Conservation (phyloP, 2,113 vertebrate species). For the Corapipo altera region DNA sequence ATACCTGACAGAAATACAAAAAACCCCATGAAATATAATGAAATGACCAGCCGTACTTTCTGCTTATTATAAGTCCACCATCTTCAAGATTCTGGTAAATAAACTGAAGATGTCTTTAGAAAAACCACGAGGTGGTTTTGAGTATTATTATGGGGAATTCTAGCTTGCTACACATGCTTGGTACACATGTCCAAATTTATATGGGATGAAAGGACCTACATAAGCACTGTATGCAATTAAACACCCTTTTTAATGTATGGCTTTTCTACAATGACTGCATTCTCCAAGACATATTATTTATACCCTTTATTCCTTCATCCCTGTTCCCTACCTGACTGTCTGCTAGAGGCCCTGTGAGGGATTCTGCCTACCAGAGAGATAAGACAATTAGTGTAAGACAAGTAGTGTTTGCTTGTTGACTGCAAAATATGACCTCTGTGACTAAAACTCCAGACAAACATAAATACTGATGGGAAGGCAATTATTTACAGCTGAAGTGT, state of each 20-base stretch:
- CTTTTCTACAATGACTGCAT: not conserved
- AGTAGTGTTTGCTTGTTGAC: not conserved
- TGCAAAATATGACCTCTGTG: not conserved
- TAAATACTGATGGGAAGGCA: not conserved
- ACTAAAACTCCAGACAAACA: not conserved
- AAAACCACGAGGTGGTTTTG: not conserved
- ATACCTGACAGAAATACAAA: rapidly evolving
- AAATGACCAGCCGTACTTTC: not conserved
- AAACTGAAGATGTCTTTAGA: not conserved
- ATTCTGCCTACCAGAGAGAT: not conserved
- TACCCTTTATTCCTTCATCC: not conserved
- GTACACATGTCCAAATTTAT: not conserved
- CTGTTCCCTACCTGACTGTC: rapidly evolving
- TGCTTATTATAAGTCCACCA: not conserved
- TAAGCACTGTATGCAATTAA: not conserved
- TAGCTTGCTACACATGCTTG: not conserved
- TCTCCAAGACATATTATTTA: not conserved
- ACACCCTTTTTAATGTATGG: not conserved
- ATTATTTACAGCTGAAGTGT: not conserved
- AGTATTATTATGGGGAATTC: not conserved
- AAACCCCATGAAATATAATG: not conserved
- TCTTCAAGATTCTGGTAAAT: rapidly evolving
- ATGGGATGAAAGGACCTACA: not conserved
- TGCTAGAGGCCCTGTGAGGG: not conserved
- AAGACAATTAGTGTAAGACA: not conserved